Percentiles rank a stretch among this genome's conserved stretches.
Conservation (phyloP, 2,113 vertebrate species). For the Heterochromis multidens region DNA sequence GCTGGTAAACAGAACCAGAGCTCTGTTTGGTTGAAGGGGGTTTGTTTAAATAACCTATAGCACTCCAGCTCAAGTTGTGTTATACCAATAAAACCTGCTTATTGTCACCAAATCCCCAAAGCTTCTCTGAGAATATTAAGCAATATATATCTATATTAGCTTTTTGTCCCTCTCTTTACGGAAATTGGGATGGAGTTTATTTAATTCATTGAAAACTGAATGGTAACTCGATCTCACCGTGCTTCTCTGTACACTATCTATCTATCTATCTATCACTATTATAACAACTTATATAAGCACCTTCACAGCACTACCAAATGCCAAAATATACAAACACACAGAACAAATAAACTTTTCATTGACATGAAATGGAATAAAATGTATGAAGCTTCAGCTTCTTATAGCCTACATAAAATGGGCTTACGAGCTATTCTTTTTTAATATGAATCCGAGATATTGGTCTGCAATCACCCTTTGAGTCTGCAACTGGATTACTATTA, state of each 20-base stretch:
- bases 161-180: not conserved
- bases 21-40: conserved; percentile 32
- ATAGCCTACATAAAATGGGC: not conserved
- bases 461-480: not conserved
- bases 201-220: not conserved
- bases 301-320: not conserved
- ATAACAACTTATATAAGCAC: not conserved
- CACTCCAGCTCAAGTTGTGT: conserved; percentile 27
- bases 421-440: not conserved
- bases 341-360: not conserved
- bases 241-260: not conserved
- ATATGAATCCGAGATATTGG: not conserved
- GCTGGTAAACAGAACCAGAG: conserved; percentile 47
- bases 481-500: not conserved
- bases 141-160: not conserved
- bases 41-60: conserved; percentile 69
- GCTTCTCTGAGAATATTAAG: conserved; percentile 53
- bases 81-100: conserved; percentile 60
- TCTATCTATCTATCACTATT: not conserved
- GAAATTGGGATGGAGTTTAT: not conserved
- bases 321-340: not conserved
- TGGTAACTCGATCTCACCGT: not conserved
- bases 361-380: not conserved
- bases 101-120: conserved; percentile 61
- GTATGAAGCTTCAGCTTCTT: too few relatives aligned